Evolutionary conservation across 2,113 vertebrate genomes (phyloP).

Genomic region (Catharus bicknelli): DNA sequence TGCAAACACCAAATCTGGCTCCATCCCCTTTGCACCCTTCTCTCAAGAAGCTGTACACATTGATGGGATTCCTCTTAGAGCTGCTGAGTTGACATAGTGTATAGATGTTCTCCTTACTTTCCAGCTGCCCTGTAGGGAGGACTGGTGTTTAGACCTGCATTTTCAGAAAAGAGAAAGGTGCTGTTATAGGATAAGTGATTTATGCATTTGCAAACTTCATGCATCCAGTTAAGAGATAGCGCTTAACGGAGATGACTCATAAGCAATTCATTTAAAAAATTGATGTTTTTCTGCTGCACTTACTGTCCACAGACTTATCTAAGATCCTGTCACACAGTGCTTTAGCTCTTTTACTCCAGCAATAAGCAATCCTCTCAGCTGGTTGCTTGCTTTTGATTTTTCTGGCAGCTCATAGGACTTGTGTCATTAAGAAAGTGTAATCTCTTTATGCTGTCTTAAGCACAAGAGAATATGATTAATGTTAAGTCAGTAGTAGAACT

Average conservation of each 20-base stretch:
- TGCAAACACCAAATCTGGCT: background rate
- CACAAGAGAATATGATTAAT: background rate
- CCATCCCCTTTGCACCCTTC: background rate
- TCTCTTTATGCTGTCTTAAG: background rate
- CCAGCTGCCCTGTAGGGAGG: background rate
- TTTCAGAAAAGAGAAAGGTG: background rate
- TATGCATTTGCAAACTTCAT: background rate
- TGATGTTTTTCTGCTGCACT: background rate
- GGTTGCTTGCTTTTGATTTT: background rate
- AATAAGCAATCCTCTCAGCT: background rate
- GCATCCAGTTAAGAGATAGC: background rate
- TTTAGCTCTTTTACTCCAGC: background rate
- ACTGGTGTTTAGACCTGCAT: background rate
- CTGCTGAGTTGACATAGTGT: background rate
- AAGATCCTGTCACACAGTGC: background rate
- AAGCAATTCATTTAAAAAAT: background rate
- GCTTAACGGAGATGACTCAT: background rate
- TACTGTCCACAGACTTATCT: background rate
- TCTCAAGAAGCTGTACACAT: background rate
- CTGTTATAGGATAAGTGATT: background rate
- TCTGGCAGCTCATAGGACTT: background rate
- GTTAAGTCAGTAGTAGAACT: background rate
- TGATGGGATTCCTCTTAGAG: background rate
- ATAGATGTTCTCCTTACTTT: background rate
- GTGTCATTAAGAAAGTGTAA: background rate